Conservation (phyloP, 1,140 invertebrate species). For the Galleria mellonella region DNA sequence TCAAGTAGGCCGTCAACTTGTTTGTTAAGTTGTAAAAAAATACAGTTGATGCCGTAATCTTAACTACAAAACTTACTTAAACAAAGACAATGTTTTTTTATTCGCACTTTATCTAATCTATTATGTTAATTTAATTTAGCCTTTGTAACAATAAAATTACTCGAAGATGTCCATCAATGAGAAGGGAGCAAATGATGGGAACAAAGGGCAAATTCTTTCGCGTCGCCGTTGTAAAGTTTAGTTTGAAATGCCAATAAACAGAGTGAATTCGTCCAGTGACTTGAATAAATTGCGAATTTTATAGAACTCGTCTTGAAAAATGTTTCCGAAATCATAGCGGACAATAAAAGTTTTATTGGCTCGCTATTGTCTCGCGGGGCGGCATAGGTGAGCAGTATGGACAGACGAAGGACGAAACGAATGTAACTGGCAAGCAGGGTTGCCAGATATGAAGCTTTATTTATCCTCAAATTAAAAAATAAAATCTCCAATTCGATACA, state of each 20-base stretch:
- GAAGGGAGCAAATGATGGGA: not conserved
- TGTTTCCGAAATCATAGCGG: constrained; percentile 68
- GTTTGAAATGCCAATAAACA: constrained; percentile 44
- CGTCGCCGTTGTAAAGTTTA: constrained; percentile 35
- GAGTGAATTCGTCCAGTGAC: constrained; percentile 37
- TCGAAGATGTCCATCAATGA: constrained; percentile 3
- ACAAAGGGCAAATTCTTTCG: constrained; percentile 31
- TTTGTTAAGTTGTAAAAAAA: too few species aligned
- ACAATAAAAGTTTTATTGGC: constrained; percentile 71
- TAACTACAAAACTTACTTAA: constrained; percentile 5
- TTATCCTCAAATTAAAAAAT: too few species aligned
- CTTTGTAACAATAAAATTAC: not conserved
- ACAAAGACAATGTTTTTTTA: constrained; percentile 2
- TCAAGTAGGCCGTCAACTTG: too few species aligned
- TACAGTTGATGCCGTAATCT: not conserved
- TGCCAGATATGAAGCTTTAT: too few species aligned
- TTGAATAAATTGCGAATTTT: constrained; percentile 67
- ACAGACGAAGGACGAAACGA: too few species aligned
- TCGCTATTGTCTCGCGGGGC: constrained; percentile 57
- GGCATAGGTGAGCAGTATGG: constrained; percentile 52
- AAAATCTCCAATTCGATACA: too few species aligned
- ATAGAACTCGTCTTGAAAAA: constrained; percentile 67
- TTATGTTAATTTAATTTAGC: constrained; percentile 3
- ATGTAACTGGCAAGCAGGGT: too few species aligned
- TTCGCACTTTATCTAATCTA: not conserved